Evolutionary conservation across 2,888 invertebrate genomes (phyloP).

Genomic region (Pollenia amentaria): DNA sequence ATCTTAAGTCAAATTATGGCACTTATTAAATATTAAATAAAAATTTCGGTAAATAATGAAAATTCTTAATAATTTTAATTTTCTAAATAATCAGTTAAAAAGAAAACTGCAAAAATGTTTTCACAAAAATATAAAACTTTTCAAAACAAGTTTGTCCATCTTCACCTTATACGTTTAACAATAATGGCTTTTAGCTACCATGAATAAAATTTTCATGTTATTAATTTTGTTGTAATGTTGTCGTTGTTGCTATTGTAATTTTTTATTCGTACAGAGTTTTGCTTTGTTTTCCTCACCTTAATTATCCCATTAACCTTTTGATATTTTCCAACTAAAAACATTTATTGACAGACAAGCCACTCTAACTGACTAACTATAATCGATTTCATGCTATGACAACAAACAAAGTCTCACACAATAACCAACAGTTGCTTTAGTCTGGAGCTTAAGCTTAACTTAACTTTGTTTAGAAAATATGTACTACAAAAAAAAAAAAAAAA

Average conservation of each 20-base stretch:
- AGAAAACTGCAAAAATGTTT: too few relatives aligned
- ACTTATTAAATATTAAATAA: background rate
- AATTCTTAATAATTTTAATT: too few relatives aligned
- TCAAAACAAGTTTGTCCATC: constrained; percentile 23
- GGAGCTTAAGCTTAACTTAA: background rate
- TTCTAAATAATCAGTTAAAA: too few relatives aligned
- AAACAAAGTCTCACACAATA: background rate
- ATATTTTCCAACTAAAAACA: constrained; percentile 66
- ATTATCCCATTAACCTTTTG: constrained; percentile 75
- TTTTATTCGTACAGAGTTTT: constrained; percentile 3
- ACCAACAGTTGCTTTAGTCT: constrained; percentile 14
- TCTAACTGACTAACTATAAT: constrained; percentile 36
- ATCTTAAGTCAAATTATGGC: background rate
- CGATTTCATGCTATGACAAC: constrained; percentile 36
- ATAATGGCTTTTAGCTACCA: constrained; percentile 60
- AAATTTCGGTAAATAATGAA: too few relatives aligned
- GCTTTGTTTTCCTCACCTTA: constrained; percentile 68
- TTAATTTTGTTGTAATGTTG: constrained; percentile 13
- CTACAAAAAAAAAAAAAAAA: background rate
- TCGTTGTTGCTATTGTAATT: constrained; percentile 43
- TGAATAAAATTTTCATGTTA: constrained; percentile 29
- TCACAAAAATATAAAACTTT: background rate
- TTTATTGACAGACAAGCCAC: constrained; percentile 59
- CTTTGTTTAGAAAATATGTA: background rate
- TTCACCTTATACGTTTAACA: constrained; percentile 42